Percentiles rank a stretch among this genome's conserved stretches.
These are phyloP conservation scores for Sepioteuthis lessoniana DNA, from an alignment of 2,888 invertebrate genomes.

Conservation along the genomic window DNA sequence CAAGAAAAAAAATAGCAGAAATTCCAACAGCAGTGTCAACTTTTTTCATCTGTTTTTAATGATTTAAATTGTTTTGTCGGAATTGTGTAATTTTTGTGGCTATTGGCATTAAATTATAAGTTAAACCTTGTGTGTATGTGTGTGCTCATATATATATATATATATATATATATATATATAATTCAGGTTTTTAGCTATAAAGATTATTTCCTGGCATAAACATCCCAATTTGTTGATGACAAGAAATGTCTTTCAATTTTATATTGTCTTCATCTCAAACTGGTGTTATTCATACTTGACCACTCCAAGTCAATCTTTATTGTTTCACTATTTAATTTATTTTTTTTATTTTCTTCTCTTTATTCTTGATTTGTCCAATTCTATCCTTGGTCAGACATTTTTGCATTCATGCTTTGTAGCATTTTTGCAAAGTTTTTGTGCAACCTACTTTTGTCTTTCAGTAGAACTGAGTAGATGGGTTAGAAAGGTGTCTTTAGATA, in stretches of 20 bases:
- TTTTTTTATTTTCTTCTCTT: neutral
- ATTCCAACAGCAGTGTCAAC: constrained; percentile 23
- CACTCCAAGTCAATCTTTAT: neutral
- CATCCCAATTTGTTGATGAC: neutral
- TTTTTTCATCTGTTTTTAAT: neutral
- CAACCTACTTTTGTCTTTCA: constrained; percentile 33
- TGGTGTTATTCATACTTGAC: constrained; percentile 23
- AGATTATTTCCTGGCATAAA: constrained; percentile 4
- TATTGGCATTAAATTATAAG: neutral
- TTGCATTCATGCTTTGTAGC: neutral
- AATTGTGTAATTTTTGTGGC: neutral
- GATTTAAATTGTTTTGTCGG: neutral
- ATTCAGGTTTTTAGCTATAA: neutral
- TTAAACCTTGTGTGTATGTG: neutral
- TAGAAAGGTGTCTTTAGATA: neutral
- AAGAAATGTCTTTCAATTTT: constrained; percentile 8
- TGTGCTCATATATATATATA: neutral
- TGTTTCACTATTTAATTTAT: neutral
- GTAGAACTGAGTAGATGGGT: neutral
- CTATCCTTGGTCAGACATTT: constrained; percentile 2
- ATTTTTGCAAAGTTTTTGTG: constrained; percentile 20
- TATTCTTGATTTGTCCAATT: neutral
- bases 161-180: constrained; percentile 25
- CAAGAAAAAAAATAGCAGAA: neutral
- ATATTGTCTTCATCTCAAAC: constrained; percentile 25